A percentile compares a stretch with the other conserved stretches of the same genome.
Conservation (phyloP, 2,797 vertebrate genomes). For the Ispidina lecontei region DNA sequence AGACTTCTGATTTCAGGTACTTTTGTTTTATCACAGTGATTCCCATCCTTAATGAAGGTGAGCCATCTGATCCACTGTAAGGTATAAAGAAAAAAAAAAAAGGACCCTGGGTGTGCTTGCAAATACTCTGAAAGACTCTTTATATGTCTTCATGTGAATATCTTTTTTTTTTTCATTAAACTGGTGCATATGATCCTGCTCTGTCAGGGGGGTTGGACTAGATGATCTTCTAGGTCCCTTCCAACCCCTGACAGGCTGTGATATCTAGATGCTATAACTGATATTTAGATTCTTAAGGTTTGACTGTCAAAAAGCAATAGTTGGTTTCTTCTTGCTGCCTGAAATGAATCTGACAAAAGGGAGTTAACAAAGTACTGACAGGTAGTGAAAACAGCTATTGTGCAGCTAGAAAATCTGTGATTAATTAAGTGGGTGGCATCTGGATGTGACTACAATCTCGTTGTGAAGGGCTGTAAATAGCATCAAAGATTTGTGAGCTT, state of each 20-base stretch:
- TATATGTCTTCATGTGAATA: too few relatives aligned
- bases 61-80: not conserved
- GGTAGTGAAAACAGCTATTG: constrained; percentile 61
- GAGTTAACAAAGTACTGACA: constrained; percentile 2
- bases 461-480: constrained; percentile 67
- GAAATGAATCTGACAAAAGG: constrained; percentile 46
- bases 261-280: constrained; percentile 41
- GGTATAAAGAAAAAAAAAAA: not conserved
- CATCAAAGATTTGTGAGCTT: constrained; percentile 56
- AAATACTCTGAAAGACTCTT: not conserved
- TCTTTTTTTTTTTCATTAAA: too few relatives aligned
- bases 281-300: constrained; percentile 11
- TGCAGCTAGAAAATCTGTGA: constrained; percentile 62
- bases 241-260: too few relatives aligned
- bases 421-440: constrained; percentile 51
- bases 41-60: not conserved
- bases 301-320: not conserved
- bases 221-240: too few relatives aligned
- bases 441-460: constrained; percentile 61
- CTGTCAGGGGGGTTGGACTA: too few relatives aligned
- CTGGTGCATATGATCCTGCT: too few relatives aligned
- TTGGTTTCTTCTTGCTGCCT: constrained; percentile 51
- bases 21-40: not conserved
- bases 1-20: not conserved
- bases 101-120: not conserved